Evolutionary conservation across 2,113 vertebrate genomes (phyloP).

Genomic region (Campylorhamphus procurvoides): DNA sequence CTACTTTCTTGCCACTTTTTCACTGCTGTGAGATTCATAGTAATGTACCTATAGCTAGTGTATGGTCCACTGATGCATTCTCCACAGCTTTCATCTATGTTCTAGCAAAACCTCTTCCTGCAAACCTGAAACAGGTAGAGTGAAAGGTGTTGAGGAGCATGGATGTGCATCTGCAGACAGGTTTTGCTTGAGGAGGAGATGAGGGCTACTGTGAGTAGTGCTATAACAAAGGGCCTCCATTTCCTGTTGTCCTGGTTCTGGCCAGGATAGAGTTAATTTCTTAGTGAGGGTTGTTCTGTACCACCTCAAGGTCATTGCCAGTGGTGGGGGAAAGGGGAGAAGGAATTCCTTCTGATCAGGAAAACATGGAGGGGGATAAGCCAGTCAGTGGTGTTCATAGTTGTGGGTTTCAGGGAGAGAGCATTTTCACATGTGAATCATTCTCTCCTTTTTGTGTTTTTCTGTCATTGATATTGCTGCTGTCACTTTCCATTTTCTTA

Average conservation of each 20-base stretch:
- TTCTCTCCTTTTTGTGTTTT: background rate
- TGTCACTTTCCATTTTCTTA: background rate
- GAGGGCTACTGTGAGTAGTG: rapidly evolving
- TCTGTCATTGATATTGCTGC: background rate
- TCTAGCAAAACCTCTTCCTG: background rate
- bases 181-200: background rate
- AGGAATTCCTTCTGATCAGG: background rate
- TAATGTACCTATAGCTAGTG: no score
- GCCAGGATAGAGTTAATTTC: background rate
- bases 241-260: background rate
- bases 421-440: background rate
- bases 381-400: no score
- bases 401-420: background rate
- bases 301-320: background rate
- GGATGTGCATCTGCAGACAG: background rate
- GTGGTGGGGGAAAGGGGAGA: background rate
- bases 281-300: background rate
- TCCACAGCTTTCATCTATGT: background rate
- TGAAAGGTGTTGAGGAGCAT: background rate
- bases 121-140: background rate
- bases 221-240: background rate
- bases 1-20: no score
- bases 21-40: background rate
- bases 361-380: background rate
- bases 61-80: background rate